Percentiles rank a stretch among this genome's conserved stretches.
These are phyloP conservation scores for Clivina fossor DNA, from an alignment of 2,888 invertebrate genomes.

Conservation along the genomic window DNA sequence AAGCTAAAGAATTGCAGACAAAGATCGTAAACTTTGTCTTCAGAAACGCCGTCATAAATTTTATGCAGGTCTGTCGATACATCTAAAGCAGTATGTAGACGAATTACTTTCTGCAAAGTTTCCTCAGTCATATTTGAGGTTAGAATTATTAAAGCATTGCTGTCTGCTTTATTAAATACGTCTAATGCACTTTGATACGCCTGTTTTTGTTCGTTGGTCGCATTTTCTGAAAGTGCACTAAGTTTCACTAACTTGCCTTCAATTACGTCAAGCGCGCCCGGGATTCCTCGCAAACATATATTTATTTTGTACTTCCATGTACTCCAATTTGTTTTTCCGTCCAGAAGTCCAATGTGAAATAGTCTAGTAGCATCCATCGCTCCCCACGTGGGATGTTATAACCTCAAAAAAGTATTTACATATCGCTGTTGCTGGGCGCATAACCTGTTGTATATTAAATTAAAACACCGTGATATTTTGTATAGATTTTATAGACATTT, in stretches of 20 bases:
- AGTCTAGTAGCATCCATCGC: too few relatives aligned
- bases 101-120: constrained; percentile 37
- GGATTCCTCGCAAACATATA: too few relatives aligned
- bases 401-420: too few relatives aligned
- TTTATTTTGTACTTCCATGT: too few relatives aligned
- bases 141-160: constrained; percentile 30
- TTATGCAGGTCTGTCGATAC: constrained; percentile 37
- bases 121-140: constrained; percentile 38
- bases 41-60: constrained; percentile 35
- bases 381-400: too few relatives aligned
- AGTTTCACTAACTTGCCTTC: constrained; percentile 4
- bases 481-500: too few relatives aligned
- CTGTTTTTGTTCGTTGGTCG: neutral
- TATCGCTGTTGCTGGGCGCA: too few relatives aligned
- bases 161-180: constrained; percentile 8
- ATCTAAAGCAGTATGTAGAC: constrained; percentile 34
- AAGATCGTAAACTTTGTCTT: constrained; percentile 38
- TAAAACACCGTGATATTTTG: too few relatives aligned
- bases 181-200: neutral
- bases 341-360: too few relatives aligned
- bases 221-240: neutral
- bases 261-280: constrained; percentile 1
- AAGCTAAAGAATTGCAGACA: constrained; percentile 38
- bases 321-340: too few relatives aligned
- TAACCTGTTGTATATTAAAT: too few relatives aligned